Conservation (phyloP, 2,797 vertebrate species). For the Adelosebastes latens region DNA sequence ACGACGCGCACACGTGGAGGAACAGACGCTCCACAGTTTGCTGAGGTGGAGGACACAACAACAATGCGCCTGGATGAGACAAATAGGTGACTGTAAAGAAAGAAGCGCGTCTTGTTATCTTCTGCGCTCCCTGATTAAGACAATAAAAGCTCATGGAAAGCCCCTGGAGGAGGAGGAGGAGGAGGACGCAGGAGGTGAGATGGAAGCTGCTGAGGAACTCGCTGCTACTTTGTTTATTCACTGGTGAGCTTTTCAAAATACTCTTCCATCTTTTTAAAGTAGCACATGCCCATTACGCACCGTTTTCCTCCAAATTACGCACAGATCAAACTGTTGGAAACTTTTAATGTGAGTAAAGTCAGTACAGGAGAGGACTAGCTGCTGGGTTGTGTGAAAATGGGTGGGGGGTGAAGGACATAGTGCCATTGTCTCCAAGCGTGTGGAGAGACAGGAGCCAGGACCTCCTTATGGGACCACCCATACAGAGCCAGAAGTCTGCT, state of each 20-base stretch:
- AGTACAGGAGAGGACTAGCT: not conserved
- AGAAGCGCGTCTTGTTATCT: not conserved
- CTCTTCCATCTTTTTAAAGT: no score
- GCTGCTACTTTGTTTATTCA: conserved; percentile 77
- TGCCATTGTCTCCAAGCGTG: conserved; percentile 74
- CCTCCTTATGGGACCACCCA: conserved; percentile 81
- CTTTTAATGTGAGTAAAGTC: not conserved
- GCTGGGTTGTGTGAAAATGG: not conserved
- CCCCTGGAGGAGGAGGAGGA: conserved; percentile 41
- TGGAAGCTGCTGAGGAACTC: conserved; percentile 71
- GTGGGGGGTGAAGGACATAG: conserved; percentile 50
- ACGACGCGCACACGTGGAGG: conserved; percentile 50
- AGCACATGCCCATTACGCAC: not conserved
- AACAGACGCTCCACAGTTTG: not conserved
- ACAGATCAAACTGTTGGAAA: not conserved
- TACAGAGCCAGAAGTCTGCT: conserved; percentile 37
- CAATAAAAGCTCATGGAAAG: conserved; percentile 58
- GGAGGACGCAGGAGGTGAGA: conserved; percentile 28
- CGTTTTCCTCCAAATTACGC: not conserved
- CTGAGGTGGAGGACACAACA: not conserved
- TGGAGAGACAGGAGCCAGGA: conserved; percentile 79
- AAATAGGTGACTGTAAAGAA: conserved; percentile 34
- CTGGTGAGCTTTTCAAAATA: conserved; percentile 70
- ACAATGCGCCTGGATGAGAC: conserved; percentile 20
- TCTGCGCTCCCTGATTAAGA: not conserved